phyloP scores from a whole-genome alignment of 2,888 invertebrate species.

The Neuroscelio doddi region DNA sequence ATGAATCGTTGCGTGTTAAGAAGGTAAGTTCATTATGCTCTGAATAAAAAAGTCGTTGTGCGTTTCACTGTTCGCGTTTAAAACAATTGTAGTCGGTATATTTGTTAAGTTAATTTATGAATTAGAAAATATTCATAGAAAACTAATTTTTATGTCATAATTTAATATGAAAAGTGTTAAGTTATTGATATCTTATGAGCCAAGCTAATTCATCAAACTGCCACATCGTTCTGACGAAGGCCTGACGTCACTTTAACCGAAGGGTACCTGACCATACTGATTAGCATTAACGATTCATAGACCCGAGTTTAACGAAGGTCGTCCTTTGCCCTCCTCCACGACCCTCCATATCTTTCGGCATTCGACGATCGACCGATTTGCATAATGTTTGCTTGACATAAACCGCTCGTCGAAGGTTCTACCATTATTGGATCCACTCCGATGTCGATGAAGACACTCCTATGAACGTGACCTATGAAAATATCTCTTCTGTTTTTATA shows the following conservation, averaged over 20 bases:
- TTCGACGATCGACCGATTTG: slow-evolving; percentile 60
- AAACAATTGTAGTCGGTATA: too few relatives aligned
- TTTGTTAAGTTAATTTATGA: too few relatives aligned
- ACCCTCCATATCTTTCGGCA: slow-evolving; percentile 50
- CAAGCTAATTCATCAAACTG: slow-evolving; percentile 61
- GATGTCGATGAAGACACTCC: slow-evolving; percentile 19
- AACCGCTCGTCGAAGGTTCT: slow-evolving; percentile 30
- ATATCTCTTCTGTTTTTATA: neutral
- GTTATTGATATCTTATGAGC: slow-evolving; percentile 39
- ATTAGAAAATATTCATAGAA: too few relatives aligned
- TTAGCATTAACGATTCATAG: slow-evolving; percentile 68
- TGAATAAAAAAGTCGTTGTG: neutral
- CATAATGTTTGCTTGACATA: slow-evolving; percentile 53
- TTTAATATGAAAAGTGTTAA: slow-evolving; percentile 4
- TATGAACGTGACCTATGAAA: neutral
- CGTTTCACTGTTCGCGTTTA: too few relatives aligned
- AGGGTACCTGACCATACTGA: slow-evolving; percentile 60
- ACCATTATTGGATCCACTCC: slow-evolving; percentile 21
- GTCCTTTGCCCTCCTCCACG: slow-evolving; percentile 54
- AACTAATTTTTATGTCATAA: too few relatives aligned
- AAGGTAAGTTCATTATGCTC: slow-evolving; percentile 10
- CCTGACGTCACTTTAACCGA: slow-evolving; percentile 58
- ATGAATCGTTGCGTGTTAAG: neutral
- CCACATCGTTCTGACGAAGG: slow-evolving; percentile 59
- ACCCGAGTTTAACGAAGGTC: slow-evolving; percentile 60